Conservation (phyloP, 2,888 invertebrate species). For the Ypsolopha scabrella region DNA sequence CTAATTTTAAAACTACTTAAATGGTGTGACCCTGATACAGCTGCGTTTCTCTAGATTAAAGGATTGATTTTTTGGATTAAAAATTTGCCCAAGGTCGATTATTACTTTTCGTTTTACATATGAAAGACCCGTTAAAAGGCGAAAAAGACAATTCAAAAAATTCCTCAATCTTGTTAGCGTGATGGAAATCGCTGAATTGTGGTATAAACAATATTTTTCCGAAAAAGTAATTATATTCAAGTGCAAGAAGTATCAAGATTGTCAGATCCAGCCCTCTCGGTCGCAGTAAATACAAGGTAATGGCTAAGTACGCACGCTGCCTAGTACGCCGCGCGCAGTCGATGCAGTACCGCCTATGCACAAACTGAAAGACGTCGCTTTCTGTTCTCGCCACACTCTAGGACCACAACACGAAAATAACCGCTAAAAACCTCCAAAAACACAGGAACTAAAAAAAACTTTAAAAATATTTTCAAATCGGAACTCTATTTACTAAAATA, state of each 20-base stretch:
- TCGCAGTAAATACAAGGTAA: slow-evolving; percentile 71
- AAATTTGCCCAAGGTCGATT: too few relatives aligned
- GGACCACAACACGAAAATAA: slow-evolving; percentile 58
- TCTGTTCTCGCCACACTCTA: slow-evolving; percentile 45
- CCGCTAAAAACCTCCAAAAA: slow-evolving; percentile 57
- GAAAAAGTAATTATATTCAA: not conserved
- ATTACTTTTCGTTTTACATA: too few relatives aligned
- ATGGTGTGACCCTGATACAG: too few relatives aligned
- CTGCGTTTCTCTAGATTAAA: too few relatives aligned
- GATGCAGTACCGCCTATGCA: slow-evolving; percentile 71
- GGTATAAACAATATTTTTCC: slow-evolving; percentile 10
- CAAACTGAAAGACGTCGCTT: slow-evolving; percentile 64
- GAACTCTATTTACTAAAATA: slow-evolving; percentile 47
- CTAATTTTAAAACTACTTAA: too few relatives aligned
- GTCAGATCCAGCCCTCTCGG: slow-evolving; percentile 25
- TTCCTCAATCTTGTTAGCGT: too few relatives aligned
- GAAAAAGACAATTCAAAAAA: too few relatives aligned
- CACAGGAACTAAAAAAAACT: slow-evolving; percentile 25
- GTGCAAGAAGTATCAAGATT: slow-evolving; percentile 42
- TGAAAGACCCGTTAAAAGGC: too few relatives aligned
- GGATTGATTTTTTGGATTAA: too few relatives aligned
- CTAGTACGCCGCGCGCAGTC: slow-evolving; percentile 67
- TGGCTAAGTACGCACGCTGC: slow-evolving; percentile 70
- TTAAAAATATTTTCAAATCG: slow-evolving; percentile 37
- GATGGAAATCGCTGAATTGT: not conserved